phyloP scores from a whole-genome alignment of 2,113 vertebrate genomes.

The Panurus biarmicus region DNA sequence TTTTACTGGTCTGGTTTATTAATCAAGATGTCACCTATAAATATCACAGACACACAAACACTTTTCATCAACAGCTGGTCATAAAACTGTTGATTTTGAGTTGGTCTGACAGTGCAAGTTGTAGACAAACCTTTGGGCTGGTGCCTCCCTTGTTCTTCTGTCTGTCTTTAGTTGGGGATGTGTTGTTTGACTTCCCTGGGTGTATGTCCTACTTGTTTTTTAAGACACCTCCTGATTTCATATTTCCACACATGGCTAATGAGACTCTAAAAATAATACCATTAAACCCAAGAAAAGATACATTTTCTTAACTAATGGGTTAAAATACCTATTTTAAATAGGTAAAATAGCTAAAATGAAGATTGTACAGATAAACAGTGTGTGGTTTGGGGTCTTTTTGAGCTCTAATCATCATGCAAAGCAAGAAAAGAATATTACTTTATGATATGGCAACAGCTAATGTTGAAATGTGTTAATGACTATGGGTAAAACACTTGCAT shows the following conservation, averaged over 20 bases:
- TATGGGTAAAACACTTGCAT: not conserved
- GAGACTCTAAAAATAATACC: not conserved
- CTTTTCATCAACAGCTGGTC: not conserved
- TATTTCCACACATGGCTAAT: not conserved
- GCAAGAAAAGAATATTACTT: not conserved
- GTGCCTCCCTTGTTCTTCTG: not conserved
- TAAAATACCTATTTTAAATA: not conserved
- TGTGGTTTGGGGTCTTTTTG: not conserved
- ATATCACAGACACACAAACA: not conserved
- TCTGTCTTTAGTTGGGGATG: not conserved
- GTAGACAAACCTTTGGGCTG: not conserved
- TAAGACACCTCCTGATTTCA: not conserved
- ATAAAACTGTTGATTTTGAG: not conserved
- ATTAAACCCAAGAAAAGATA: not conserved
- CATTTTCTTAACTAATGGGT: not conserved
- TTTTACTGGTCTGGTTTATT: not conserved
- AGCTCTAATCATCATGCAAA: not conserved
- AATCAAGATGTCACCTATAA: not conserved
- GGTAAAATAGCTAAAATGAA: slow-evolving; percentile 9
- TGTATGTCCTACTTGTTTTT: not conserved
- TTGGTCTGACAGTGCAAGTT: not conserved
- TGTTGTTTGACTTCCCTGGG: not conserved
- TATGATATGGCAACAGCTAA: slow-evolving; percentile 1
- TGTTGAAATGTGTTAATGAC: slow-evolving; percentile 16
- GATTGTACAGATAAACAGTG: not conserved